phyloP scores from a whole-genome alignment of 2,888 invertebrate species.

The Meandrusa payeni region DNA sequence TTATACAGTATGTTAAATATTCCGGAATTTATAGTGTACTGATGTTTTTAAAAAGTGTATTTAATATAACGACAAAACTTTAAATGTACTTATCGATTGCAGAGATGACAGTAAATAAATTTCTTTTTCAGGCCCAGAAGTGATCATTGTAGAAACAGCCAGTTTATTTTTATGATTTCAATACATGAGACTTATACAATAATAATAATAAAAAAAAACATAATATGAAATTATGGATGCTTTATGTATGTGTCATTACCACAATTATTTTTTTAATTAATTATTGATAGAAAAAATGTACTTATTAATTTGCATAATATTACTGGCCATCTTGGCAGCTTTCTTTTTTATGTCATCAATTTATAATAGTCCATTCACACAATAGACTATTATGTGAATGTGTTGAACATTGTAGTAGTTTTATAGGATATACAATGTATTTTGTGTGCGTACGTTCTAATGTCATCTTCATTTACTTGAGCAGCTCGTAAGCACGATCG shows the following conservation, averaged over 20 bases:
- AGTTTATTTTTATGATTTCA: too few relatives aligned
- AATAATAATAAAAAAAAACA: too few relatives aligned
- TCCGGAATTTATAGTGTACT: constrained; percentile 1
- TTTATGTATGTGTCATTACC: too few relatives aligned
- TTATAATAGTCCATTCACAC: not conserved
- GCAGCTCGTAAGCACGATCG: constrained; percentile 97
- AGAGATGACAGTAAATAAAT: constrained; percentile 19
- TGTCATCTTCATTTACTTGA: constrained; percentile 86
- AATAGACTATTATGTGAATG: constrained; percentile 2
- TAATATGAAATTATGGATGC: too few relatives aligned
- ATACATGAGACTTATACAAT: too few relatives aligned
- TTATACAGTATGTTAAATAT: constrained; percentile 10
- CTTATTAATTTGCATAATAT: too few relatives aligned
- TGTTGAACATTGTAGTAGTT: too few relatives aligned
- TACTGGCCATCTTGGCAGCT: not conserved
- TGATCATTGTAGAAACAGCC: too few relatives aligned
- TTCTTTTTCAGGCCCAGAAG: too few relatives aligned
- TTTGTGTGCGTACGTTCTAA: constrained; percentile 33
- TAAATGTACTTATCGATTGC: constrained; percentile 12
- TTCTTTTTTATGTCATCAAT: not conserved
- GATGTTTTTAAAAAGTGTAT: constrained; percentile 3
- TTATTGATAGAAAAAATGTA: too few relatives aligned
- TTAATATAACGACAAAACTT: not conserved
- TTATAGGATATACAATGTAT: too few relatives aligned
- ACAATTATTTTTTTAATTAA: too few relatives aligned